Base-by-base conservation (phyloP, 2,797 vertebrate species). In the Sylvilagus floridanus region DNA sequence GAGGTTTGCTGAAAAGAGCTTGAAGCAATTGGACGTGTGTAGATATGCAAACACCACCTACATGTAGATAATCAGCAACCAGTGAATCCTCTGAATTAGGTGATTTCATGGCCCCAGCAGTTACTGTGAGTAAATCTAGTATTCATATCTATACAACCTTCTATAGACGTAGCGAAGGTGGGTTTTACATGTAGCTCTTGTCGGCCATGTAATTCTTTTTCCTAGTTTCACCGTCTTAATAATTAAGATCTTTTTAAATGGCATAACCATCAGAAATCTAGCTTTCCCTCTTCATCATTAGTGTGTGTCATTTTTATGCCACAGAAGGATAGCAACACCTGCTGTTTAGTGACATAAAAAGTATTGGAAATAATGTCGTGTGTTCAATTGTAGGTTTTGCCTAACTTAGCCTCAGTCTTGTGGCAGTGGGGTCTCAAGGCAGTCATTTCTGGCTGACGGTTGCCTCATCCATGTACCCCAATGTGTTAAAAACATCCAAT, bases 171-270 rank as follows among this genome's bases (percentile, higher is more conserved):
- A 35, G 47, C 82, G 65, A 84, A 75, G n/a, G 19, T 82, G 69
- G 30, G 22, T 83, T 63, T 87, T 3, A 19, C 16, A 13, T 5
- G n/a, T 68, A 91, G 69, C 37, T 90, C 57, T 84, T 7, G n/a
- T 72, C 35, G 82, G 11, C 10, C 66, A 37, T 14, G 62, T 66
- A 84, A 71, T 84, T 90, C 37, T 86, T 76, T 54, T 35, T 65
- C 26, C n/a, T 85, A 35, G 8, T 78, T 86, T 89, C 89, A 73
- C 7, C 19, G n/a, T 90, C 79, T 76, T 76, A 84, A 90, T 89
- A 63, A 87, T 83, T 71, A 92, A 76, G 62, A 69, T 71, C 50
- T 77, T 77, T 32, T 35, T 62, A 84, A 89, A 84, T 78, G 54
- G 37, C 16, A 6, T 62, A 47, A 37, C 54, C 14, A 37, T 92